Percentiles rank a stretch among this genome's conserved stretches.
These are phyloP conservation scores for Spatula versicolor DNA, from an alignment of 2,797 vertebrate genomes.

Conservation along the genomic window DNA sequence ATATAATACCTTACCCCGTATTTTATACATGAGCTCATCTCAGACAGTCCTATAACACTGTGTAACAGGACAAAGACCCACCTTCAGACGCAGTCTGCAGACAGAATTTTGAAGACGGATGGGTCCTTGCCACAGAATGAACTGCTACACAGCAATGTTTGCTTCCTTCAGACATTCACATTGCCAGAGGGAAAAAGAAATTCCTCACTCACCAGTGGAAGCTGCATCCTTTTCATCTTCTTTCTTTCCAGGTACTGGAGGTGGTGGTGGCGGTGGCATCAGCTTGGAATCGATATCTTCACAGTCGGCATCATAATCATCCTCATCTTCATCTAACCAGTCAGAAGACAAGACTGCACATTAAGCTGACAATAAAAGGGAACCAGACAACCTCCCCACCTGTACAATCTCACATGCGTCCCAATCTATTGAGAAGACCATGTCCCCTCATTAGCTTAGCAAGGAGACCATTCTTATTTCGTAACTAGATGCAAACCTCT, in stretches of 20 bases:
- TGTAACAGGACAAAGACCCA: background rate
- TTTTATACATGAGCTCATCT: background rate
- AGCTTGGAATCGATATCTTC: conserved; percentile 97
- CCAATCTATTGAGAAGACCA: background rate
- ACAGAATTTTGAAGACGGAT: rapidly evolving
- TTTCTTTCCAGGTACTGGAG: conserved; percentile 86
- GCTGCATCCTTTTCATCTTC: conserved; percentile 85
- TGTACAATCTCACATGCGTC: background rate
- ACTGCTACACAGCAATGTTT: background rate
- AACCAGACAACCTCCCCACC: background rate
- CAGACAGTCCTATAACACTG: background rate
- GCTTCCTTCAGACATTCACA: conserved; percentile 17
- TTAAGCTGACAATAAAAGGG: background rate
- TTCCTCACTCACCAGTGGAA: conserved; percentile 79
- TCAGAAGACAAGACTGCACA: background rate
- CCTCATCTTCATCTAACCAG: conserved; percentile 88
- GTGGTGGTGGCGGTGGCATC: conserved; percentile 96
- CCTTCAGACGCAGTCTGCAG: background rate
- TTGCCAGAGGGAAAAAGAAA: conserved; percentile 38
- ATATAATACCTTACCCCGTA: background rate
- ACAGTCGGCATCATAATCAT: conserved; percentile 97
- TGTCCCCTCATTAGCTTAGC: background rate
- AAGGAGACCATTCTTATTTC: background rate
- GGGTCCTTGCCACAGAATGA: background rate
- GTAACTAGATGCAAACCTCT: background rate